phyloP scores from a whole-genome alignment of 2,113 vertebrate species.

The Rhinogobius similis region DNA sequence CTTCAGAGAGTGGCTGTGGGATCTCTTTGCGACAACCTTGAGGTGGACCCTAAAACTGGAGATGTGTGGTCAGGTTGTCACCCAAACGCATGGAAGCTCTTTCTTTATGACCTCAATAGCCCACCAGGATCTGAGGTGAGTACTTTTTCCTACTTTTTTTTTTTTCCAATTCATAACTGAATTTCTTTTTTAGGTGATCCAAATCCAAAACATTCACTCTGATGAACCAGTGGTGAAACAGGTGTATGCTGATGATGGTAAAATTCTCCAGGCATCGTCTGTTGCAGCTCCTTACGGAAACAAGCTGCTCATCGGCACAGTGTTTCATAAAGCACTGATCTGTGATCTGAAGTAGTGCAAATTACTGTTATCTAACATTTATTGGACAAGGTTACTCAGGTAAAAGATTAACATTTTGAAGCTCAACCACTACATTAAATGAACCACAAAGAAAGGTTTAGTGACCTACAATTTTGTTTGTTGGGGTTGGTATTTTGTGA shows the following conservation, averaged over 20 bases:
- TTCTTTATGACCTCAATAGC: conserved; percentile 72
- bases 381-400: neutral
- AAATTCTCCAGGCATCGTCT: conserved; percentile 84
- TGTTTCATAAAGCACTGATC: conserved; percentile 87
- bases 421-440: neutral
- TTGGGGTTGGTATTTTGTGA: neutral
- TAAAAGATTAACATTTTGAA: neutral
- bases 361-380: neutral
- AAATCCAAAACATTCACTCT: conserved; percentile 85
- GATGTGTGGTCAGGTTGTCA: conserved; percentile 90
- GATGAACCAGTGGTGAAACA: conserved; percentile 83
- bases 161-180: neutral
- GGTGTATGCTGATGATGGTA: conserved; percentile 84
- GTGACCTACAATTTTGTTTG: neutral
- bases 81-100: conserved; percentile 79
- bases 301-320: conserved; percentile 87
- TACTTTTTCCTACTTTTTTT: neutral
- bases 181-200: conserved; percentile 74
- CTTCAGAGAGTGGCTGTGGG: conserved; percentile 79
- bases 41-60: conserved; percentile 82
- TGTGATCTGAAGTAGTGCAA: conserved; percentile 79
- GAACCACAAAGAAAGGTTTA: neutral
- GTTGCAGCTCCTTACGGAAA: conserved; percentile 78
- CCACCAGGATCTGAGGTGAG: conserved; percentile 89
- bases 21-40: conserved; percentile 86